Conservation (phyloP, 2,113 vertebrate species). For the Hoplias malabaricus region DNA sequence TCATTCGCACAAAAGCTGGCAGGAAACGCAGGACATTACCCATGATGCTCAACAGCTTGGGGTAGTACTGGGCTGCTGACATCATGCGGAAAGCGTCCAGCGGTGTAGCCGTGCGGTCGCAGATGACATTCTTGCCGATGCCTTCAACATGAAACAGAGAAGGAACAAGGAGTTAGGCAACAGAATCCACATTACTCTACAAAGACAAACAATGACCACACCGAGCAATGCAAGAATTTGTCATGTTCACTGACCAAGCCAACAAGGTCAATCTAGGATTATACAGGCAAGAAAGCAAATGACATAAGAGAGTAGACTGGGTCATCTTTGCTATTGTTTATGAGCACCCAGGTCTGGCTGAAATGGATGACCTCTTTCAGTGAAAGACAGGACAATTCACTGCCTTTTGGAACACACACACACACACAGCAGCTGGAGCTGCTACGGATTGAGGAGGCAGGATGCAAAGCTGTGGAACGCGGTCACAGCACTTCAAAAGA, state of each 20-base stretch:
- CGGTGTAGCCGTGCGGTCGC: conserved; percentile 92
- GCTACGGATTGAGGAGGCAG: neutral
- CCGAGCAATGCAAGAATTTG: neutral
- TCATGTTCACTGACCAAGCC: neutral
- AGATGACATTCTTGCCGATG: conserved; percentile 98
- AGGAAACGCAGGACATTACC: conserved; percentile 95
- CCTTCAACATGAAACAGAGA: conserved; percentile 68
- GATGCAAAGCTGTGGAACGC: conserved; percentile 4
- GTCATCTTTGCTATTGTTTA: neutral
- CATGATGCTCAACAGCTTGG: conserved; percentile 98
- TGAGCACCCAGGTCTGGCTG: neutral
- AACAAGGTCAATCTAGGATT: neutral
- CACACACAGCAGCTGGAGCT: neutral
- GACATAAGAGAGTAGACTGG: neutral
- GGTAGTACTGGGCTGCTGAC: conserved; percentile 97
- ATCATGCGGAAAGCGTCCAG: conserved; percentile 97
- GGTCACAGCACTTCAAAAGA: conserved; percentile 14
- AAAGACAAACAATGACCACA: conserved; percentile 5
- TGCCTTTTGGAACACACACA: neutral
- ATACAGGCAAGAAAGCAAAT: neutral
- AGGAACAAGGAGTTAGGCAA: conserved; percentile 10
- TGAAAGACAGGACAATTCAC: neutral
- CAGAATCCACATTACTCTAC: neutral
- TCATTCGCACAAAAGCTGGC: conserved; percentile 93
- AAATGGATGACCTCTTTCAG: conserved; percentile 3